Evolutionary conservation across 2,797 vertebrate genomes (phyloP).

Genomic region (Rhinoraja longicauda): DNA sequence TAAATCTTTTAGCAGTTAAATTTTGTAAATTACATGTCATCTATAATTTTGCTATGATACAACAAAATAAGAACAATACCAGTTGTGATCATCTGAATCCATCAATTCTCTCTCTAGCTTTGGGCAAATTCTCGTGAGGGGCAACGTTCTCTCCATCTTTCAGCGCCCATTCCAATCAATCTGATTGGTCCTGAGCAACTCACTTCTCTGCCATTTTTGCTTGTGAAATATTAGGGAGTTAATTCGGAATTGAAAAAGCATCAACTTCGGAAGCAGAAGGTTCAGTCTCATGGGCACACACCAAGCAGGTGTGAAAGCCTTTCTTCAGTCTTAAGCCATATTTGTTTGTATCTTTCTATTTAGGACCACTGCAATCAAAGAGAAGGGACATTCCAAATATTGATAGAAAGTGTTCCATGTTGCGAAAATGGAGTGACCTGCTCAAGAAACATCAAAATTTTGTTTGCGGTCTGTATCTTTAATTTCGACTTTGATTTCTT

Average conservation of each 20-base stretch:
- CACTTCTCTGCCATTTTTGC: neutral
- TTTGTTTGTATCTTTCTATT: neutral
- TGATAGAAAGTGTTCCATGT: slow-evolving; percentile 29
- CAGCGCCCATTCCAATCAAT: neutral
- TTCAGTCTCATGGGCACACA: neutral
- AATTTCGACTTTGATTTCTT: neutral
- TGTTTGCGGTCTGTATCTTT: slow-evolving; percentile 9
- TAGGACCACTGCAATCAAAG: slow-evolving; percentile 22
- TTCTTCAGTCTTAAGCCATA: neutral
- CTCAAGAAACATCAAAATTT: slow-evolving; percentile 32
- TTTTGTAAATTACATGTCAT: neutral
- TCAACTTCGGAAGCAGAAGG: neutral
- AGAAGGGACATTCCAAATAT: slow-evolving; percentile 20
- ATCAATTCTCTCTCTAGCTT: neutral
- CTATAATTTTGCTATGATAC: neutral
- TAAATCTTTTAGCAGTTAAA: neutral
- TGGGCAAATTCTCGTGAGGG: neutral
- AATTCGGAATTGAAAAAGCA: too few species aligned
- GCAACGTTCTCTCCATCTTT: neutral
- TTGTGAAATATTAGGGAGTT: neutral
- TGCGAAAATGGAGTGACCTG: slow-evolving; percentile 37
- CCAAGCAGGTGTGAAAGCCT: neutral
- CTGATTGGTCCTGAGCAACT: neutral
- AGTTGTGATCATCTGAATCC: neutral
- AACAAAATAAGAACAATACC: neutral